Base-by-base conservation (phyloP, 1,140 invertebrate species). In the Brachionus koreanus region DNA sequence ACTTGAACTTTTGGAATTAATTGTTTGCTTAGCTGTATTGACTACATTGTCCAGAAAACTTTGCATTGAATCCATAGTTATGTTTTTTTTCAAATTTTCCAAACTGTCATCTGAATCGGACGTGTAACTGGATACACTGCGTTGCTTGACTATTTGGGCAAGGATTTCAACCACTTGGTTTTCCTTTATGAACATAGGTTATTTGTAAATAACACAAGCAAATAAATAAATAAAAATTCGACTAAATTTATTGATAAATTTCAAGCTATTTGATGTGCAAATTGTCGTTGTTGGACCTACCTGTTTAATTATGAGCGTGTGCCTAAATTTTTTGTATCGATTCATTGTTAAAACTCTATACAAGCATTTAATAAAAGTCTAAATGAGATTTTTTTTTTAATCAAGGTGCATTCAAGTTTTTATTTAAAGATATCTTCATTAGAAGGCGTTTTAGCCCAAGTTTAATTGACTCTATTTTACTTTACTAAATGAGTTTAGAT, bases 281-380 rank as follows among this genome's bases (percentile, higher is more conserved):
- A 10, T 12, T 5, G 12, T 23, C 35, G 49, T 69, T 69, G 33
- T 19, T 16, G 19, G 9, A 74, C 69, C 19, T 74, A 74, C 69
- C 69, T 74, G 69, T 46, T 74, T 74, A 25, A 74, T 74, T 74
- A 74, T 12, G 29, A 74, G 69, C 25, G 39, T 74, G 43, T 74
- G 69, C 16, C 43, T 74, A 74, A 74, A 74, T 46, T 74, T 74
- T 74, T 74, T 74, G 69, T 29, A 74, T 19, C 69, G 69, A 35
- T 46, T 46, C 69, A 74, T 74, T 74, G 23, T 74, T 42, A 3
- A 39, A 69, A 7, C 49, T 57, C 16, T 37, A 69, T n/a, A n/a
- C 33, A 33, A 65, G 37, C 33, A 69, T 69, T 69, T 69, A 69
- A 57, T 16, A 57, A 57, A 37, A 65, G 13, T 33, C 33, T 37